These are phyloP conservation scores for Cephus pygmeus DNA, from an alignment of 2,888 invertebrate species.

Conservation along the genomic window DNA sequence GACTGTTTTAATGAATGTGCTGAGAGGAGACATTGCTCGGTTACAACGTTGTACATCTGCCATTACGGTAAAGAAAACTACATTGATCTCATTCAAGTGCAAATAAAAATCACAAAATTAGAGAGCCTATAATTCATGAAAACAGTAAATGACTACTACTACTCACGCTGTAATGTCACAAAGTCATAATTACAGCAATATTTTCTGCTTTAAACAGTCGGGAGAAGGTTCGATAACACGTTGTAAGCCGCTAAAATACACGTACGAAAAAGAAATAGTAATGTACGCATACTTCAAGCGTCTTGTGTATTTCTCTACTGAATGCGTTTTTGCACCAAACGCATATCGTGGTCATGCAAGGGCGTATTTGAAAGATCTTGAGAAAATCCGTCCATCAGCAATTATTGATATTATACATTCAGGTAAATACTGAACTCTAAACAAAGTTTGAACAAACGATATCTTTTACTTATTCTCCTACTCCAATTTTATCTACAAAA, in stretches of 20 bases:
- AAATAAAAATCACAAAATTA: not conserved
- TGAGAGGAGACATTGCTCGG: conserved; percentile 96
- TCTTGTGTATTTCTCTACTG: conserved; percentile 97
- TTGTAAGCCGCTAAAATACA: conserved; percentile 96
- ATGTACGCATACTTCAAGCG: conserved; percentile 99
- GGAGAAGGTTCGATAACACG: conserved; percentile 87
- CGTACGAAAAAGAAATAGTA: conserved; percentile 99
- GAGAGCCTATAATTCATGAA: too few relatives aligned
- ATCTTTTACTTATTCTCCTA: not conserved
- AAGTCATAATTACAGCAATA: not conserved
- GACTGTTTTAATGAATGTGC: conserved; percentile 96
- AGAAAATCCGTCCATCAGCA: conserved; percentile 89
- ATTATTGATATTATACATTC: conserved; percentile 96
- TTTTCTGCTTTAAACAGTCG: conserved; percentile 68
- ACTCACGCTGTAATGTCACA: not conserved
- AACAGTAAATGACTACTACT: not conserved
- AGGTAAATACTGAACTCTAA: conserved; percentile 66
- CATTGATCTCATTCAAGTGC: not conserved
- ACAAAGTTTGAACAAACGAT: not conserved
- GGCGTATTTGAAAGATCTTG: conserved; percentile 92
- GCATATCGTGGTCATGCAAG: conserved; percentile 95
- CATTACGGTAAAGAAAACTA: conserved; percentile 75
- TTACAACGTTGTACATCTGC: conserved; percentile 92
- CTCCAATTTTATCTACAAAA: not conserved
- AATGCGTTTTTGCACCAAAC: conserved; percentile 98